Conservation (phyloP, 2,113 vertebrate species). For the Chitala chitala region DNA sequence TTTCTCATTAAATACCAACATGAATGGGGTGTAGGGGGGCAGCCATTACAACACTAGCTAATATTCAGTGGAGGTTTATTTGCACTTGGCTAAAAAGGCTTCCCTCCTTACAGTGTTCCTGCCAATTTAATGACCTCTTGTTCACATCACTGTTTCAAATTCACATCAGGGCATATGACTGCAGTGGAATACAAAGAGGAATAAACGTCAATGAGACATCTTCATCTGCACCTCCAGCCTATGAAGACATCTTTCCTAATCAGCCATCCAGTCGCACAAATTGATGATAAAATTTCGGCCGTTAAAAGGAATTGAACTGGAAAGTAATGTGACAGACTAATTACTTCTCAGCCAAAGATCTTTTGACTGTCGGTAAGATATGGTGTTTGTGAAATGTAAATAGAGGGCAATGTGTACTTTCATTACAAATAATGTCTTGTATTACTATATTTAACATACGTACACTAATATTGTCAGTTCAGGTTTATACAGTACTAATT, state of each 20-base stretch:
- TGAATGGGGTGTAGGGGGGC: too few relatives aligned
- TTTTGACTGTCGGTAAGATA: too few relatives aligned
- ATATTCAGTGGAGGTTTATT: not conserved
- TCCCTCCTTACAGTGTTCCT: not conserved
- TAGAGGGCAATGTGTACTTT: too few relatives aligned
- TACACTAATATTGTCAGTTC: too few relatives aligned
- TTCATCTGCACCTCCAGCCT: constrained; percentile 41
- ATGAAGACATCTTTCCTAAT: constrained; percentile 45
- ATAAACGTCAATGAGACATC: constrained; percentile 4
- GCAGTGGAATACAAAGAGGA: constrained; percentile 8
- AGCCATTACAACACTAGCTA: not conserved
- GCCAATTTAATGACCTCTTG: not conserved
- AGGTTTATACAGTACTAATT: not conserved
- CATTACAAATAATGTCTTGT: too few relatives aligned
- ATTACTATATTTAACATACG: too few relatives aligned
- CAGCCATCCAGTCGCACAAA: not conserved
- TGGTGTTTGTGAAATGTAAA: too few relatives aligned
- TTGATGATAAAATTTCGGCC: not conserved
- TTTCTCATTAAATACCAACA: too few relatives aligned
- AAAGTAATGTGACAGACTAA: not conserved
- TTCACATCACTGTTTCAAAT: constrained; percentile 6
- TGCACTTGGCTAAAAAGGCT: not conserved
- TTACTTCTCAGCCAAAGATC: too few relatives aligned
- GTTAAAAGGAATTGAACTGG: not conserved
- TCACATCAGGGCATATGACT: constrained; percentile 19